A percentile compares a stretch with the other conserved stretches of the same genome.
Evolutionary conservation across 2,888 invertebrate genomes (phyloP).

Genomic region (Bellardia bayeri): DNA sequence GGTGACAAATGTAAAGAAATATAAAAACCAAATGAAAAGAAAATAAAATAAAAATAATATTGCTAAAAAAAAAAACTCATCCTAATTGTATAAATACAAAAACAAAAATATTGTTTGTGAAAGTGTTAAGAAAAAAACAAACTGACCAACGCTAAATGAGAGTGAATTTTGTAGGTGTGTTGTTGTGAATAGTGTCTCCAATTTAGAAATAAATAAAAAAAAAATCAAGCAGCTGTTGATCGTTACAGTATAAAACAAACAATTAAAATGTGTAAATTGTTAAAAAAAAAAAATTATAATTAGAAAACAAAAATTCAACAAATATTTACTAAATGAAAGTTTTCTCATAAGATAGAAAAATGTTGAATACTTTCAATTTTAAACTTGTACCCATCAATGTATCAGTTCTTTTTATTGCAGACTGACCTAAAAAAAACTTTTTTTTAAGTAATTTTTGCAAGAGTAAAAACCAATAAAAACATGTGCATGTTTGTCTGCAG

Average conservation of each 20-base stretch:
- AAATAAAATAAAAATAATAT: background rate
- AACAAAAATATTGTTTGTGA: conserved; percentile 54
- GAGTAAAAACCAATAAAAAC: background rate
- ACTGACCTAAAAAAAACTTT: conserved; percentile 48
- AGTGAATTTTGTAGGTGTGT: conserved; percentile 47
- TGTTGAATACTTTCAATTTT: conserved; percentile 43
- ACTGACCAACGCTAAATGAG: background rate
- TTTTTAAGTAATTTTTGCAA: conserved; percentile 22
- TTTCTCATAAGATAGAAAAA: background rate
- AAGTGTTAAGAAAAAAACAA: conserved; percentile 50
- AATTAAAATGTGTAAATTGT: conserved; percentile 38
- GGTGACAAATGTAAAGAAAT: conserved; percentile 6
- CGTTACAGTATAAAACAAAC: conserved; percentile 31
- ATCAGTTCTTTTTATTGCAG: conserved; percentile 20
- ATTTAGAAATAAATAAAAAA: conserved; percentile 1
- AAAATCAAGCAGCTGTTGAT: conserved; percentile 7
- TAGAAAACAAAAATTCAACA: background rate
- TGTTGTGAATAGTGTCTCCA: background rate
- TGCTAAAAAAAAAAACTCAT: background rate
- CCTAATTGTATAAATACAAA: background rate
- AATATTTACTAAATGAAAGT: conserved; percentile 49
- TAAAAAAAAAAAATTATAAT: background rate
- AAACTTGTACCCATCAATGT: conserved; percentile 24
- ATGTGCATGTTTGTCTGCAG: background rate
- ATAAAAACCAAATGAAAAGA: conserved; percentile 5